phyloP scores from a whole-genome alignment of 2,797 vertebrate genomes.

The Parotocinclus haroldoi region DNA sequence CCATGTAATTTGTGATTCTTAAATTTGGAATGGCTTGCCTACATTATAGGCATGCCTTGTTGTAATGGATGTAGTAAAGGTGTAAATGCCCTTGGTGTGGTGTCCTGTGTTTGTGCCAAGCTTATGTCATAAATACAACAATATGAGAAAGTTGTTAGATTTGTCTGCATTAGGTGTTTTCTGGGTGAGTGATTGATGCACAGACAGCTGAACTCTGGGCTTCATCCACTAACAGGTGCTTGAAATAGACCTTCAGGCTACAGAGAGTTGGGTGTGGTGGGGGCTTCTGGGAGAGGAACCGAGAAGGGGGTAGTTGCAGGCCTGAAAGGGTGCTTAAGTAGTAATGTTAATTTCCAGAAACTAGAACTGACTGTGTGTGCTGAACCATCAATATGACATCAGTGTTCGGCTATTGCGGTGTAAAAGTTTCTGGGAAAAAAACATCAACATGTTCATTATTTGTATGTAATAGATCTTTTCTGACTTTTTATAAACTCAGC shows the following conservation, averaged over 20 bases:
- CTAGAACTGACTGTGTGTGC: conserved; percentile 2
- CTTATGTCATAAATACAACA: no score
- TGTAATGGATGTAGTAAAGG: no score
- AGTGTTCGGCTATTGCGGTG: neutral
- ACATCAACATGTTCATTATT: neutral
- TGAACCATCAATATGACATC: conserved; percentile 1
- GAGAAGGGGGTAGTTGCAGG: conserved; percentile 7
- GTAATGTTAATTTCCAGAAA: conserved; percentile 16
- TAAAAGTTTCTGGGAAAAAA: conserved; percentile 2
- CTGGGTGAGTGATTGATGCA: conserved; percentile 64
- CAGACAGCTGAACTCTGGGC: conserved; percentile 69
- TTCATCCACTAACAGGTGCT: conserved; percentile 66
- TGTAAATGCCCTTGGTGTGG: no score
- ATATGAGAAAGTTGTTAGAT: neutral
- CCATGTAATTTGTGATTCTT: no score
- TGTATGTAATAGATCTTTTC: neutral
- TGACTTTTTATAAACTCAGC: no score
- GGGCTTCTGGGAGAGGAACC: conserved; percentile 14
- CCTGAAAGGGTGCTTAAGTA: conserved; percentile 15
- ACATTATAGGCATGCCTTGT: no score
- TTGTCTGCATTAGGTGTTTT: conserved; percentile 18
- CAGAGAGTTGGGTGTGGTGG: conserved; percentile 13
- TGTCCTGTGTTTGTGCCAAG: no score
- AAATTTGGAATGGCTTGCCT: no score
- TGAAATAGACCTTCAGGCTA: conserved; percentile 62